Evolutionary conservation across 2,888 invertebrate species (phyloP), one percentile per base, ranked within the genome.

Genomic region (Drosophila meridionalis): DNA sequence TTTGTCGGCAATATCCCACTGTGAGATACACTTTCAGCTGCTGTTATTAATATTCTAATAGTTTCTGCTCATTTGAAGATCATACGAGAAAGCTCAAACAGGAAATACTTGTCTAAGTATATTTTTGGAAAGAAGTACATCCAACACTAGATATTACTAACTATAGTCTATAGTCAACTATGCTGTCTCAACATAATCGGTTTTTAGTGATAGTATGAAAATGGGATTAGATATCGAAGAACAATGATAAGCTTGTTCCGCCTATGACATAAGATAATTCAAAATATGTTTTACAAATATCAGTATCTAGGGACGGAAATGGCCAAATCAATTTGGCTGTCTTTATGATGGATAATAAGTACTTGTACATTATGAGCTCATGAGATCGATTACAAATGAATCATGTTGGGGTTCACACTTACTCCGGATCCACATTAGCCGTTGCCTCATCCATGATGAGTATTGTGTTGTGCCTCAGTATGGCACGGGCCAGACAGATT

Each of bases 381-480:
- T 52, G 50, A 50, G 50, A 2, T 7, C 30, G 6, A 8, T 2
- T 52, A 11, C 6, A 20, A 34, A 34, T 52, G 50, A 52, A 34
- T 52, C 50, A 52, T 34, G 3, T 50, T 20, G 34, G 9, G 50
- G 20, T 34, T 34, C 20, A 52, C 26, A 93, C 95, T 94, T 93
- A 96, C 96, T 95, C 95, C 58, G 96, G 96, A 93, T 98, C 98
- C 4, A 98, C 97, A 92, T 98, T 98, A 3, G 98, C 97, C 0
- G 98, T 98, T 32, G 98, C 98, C 94, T 98, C 98, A 89, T 98
- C 98, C 82, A 98, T 94, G 30, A 98, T 95, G 5, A 98, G 94
- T 79, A 98, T 95, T 89, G 95, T 96, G 83, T 96, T 96, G 89
- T 96, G 95, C 58, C 96, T 94, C 1, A 98, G 94, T 73, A 98